phyloP scores from a whole-genome alignment of 2,888 invertebrate species.

The Microctonus hyperodae region DNA sequence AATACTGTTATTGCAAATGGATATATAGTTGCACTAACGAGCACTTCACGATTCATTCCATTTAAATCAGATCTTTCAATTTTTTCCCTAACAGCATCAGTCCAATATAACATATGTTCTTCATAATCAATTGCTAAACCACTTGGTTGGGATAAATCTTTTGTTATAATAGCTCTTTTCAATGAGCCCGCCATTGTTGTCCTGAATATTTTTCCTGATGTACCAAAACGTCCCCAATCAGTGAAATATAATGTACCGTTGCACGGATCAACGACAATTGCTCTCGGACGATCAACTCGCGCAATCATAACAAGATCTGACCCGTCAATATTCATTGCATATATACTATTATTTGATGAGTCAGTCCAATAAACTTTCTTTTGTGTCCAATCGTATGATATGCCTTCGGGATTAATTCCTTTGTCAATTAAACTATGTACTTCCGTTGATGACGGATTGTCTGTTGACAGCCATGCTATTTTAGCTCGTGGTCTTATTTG shows the following conservation, averaged over 20 bases:
- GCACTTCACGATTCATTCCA: slow-evolving; percentile 83
- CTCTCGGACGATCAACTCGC: slow-evolving; percentile 89
- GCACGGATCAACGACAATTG: slow-evolving; percentile 96
- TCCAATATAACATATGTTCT: slow-evolving; percentile 94
- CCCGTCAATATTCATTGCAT: slow-evolving; percentile 92
- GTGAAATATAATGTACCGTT: slow-evolving; percentile 94
- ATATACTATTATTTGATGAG: slow-evolving; percentile 91
- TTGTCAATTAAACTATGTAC: slow-evolving; percentile 76
- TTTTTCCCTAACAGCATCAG: slow-evolving; percentile 93
- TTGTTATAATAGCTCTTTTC: slow-evolving; percentile 86
- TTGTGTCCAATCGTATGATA: slow-evolving; percentile 97
- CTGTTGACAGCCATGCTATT: slow-evolving; percentile 82
- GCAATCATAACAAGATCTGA: slow-evolving; percentile 90
- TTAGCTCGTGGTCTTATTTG: slow-evolving; percentile 92
- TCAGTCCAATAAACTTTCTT: slow-evolving; percentile 99
- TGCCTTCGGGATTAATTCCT: slow-evolving; percentile 91
- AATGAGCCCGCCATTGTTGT: slow-evolving; percentile 97
- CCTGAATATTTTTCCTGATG: slow-evolving; percentile 91
- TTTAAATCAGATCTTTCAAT: slow-evolving; percentile 92
- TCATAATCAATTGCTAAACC: slow-evolving; percentile 96
- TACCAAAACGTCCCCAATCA: slow-evolving; percentile 94
- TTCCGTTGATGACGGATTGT: slow-evolving; percentile 70
- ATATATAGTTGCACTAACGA: slow-evolving; percentile 91
- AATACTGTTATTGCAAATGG: slow-evolving; percentile 94
- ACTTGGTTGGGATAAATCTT: slow-evolving; percentile 92